Evolutionary conservation across 30 jellyfish, hydroid and myxozoan species (phyloP).

Genomic region (Aurelia coerulea): DNA sequence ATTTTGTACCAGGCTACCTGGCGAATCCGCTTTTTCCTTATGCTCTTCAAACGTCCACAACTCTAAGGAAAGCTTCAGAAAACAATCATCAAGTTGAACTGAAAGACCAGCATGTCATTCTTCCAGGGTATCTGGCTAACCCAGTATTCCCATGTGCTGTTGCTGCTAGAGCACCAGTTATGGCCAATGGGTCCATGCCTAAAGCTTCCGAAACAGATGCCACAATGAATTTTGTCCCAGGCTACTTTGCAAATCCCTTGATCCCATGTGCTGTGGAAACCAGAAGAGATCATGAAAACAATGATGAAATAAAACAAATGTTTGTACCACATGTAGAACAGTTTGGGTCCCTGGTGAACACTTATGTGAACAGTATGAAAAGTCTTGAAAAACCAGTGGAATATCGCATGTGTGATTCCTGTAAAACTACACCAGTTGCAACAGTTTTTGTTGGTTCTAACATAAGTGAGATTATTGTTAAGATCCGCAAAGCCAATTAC

Average conservation of each 20-base stretch:
- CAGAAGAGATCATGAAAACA: neutral
- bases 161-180: slow-evolving; percentile 46
- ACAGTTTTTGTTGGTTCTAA: slow-evolving; percentile 46
- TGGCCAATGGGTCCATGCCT: neutral
- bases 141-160: slow-evolving; percentile 79
- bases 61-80: neutral
- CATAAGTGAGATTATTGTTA: slow-evolving; percentile 77
- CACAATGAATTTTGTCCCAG: slow-evolving; percentile 72
- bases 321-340: slow-evolving; percentile 73
- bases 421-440: slow-evolving; percentile 72
- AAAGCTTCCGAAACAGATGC: slow-evolving; percentile 33
- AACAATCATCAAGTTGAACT: neutral
- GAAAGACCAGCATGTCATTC: slow-evolving; percentile 2
- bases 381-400: slow-evolving; percentile 51
- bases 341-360: slow-evolving; percentile 63
- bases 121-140: slow-evolving; percentile 71
- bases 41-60: slow-evolving; percentile 8
- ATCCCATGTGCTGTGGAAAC: slow-evolving; percentile 27
- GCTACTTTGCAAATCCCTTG: slow-evolving; percentile 18
- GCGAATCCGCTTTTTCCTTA: slow-evolving; percentile 31
- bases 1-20: slow-evolving; percentile 61
- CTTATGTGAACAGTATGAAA: slow-evolving; percentile 44
- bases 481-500: slow-evolving; percentile 58
- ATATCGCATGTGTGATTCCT: slow-evolving; percentile 50
- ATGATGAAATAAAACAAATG: slow-evolving; percentile 42